A percentile compares a stretch with the other conserved stretches of the same genome.
These are phyloP conservation scores for Sinocyclocheilus maitianheensis DNA, from an alignment of 2,113 vertebrate genomes.

Conservation along the genomic window DNA sequence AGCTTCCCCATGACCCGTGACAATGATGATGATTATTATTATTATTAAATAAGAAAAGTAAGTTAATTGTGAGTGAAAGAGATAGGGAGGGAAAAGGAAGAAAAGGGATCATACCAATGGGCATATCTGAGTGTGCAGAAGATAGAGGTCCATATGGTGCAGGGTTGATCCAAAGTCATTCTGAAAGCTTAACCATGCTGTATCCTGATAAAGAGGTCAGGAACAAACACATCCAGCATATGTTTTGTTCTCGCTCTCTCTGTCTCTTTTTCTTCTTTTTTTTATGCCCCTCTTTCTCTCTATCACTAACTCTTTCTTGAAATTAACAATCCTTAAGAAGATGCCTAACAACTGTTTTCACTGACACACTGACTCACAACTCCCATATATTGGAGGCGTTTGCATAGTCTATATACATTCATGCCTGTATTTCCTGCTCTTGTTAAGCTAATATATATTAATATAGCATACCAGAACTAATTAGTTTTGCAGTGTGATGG, in stretches of 20 bases:
- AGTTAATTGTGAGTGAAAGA: background rate
- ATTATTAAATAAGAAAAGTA: no score
- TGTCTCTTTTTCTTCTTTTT: constrained; percentile 20
- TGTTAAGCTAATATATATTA: constrained; percentile 44
- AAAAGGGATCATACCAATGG: background rate
- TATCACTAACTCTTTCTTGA: background rate
- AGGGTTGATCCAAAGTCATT: constrained; percentile 11
- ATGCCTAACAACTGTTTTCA: background rate
- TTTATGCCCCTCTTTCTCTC: constrained; percentile 44
- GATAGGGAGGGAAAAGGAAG: background rate
- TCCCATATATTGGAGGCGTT: background rate
- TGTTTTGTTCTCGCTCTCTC: background rate
- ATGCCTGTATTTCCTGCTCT: background rate
- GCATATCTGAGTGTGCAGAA: constrained; percentile 3
- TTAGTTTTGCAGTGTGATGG: constrained; percentile 71
- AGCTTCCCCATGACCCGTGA: background rate
- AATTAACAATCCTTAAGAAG: background rate
- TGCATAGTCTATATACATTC: background rate
- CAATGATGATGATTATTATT: no score
- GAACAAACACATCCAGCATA: constrained; percentile 18
- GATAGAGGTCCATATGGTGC: constrained; percentile 19
- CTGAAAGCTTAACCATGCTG: constrained; percentile 20
- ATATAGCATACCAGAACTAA: constrained; percentile 63
- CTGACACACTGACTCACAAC: background rate
- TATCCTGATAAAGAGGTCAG: background rate